These are phyloP conservation scores for Pachycephala philippinensis DNA, from an alignment of 2,113 vertebrate species.

Conservation along the genomic window DNA sequence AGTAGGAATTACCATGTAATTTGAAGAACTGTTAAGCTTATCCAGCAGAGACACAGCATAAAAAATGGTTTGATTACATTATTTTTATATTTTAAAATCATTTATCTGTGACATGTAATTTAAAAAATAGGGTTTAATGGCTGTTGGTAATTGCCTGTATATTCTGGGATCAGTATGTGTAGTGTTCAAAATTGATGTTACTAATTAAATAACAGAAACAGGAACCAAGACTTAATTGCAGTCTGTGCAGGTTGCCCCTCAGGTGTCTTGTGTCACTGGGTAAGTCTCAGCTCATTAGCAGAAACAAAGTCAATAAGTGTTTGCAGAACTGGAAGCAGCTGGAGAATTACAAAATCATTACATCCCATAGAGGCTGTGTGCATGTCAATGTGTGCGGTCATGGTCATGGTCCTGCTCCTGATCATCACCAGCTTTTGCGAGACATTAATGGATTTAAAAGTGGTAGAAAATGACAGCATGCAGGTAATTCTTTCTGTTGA, in stretches of 20 bases:
- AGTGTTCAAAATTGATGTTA: constrained; percentile 22
- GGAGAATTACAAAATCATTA: background rate
- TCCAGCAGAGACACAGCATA: background rate
- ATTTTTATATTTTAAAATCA: background rate
- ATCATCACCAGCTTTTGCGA: background rate
- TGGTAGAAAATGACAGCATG: background rate
- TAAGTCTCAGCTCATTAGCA: constrained; percentile 50
- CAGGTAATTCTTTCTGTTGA: background rate
- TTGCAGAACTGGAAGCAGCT: constrained; percentile 39
- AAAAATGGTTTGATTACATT: background rate
- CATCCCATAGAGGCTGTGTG: background rate
- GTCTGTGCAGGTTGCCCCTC: constrained; percentile 14
- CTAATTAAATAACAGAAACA: constrained; percentile 61
- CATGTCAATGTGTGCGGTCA: background rate
- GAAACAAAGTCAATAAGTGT: constrained; percentile 36
- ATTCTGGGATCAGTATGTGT: background rate
- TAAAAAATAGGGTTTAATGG: constrained; percentile 12
- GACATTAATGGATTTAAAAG: background rate
- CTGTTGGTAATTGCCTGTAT: constrained; percentile 18
- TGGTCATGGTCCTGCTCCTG: background rate
- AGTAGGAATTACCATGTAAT: background rate
- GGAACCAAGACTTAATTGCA: constrained; percentile 47
- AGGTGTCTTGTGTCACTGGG: constrained; percentile 31
- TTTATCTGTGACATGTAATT: background rate
- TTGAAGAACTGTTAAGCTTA: background rate